Base-by-base conservation (phyloP, 2,888 invertebrate genomes). In the Noctua pronuba region DNA sequence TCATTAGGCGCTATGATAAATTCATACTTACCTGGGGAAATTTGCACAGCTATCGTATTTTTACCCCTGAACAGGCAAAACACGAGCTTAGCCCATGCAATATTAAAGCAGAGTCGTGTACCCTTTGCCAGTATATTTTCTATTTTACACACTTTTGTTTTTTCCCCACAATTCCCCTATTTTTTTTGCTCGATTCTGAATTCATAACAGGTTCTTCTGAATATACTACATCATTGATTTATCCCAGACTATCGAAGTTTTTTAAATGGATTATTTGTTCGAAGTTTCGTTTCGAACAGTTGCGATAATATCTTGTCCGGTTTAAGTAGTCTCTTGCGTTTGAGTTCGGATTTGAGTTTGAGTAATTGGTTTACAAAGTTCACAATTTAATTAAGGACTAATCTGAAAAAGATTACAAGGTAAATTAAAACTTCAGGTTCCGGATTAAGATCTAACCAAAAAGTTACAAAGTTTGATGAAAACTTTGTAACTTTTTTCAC, bases 1-100 rank as follows among this genome's bases (percentile, higher is more conserved):
- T 88, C 88, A 86, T 88, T 85, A 80, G 80, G 84, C 77, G 52
- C 66, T 73, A 86, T 87, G 77, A 91, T 89, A 90, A 91, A 92
- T 92, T 92, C 90, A 92, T 90, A 82, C 86, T 88, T 89, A 86
- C 90, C 91, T 85, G 80, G 91, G 92, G 92, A 92, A 92, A 92
- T 92, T 88, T 88, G 81, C 86, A 80, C 73, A 73, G 79, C 75
- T 68, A 84, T 80, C 83, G 80, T 84, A 35, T 88, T 86, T 90
- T 89, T 86, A 80, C 69, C 74, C 52, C 75, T 44, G 69, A 77
- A 70, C 41, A 60, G 71, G 66, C 82, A 55, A 66, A 79, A 77
- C 76, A 49, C 62, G 77, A 68, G 64, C 73, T 74, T 62, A 80
- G 68, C 49, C 73, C 79, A 85, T 89, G 85, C 79, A 89, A 88